Percentiles rank a stretch among this genome's conserved stretches.
Evolutionary conservation across 2,113 vertebrate genomes (phyloP).

Genomic region (Sebastes schlegelii): DNA sequence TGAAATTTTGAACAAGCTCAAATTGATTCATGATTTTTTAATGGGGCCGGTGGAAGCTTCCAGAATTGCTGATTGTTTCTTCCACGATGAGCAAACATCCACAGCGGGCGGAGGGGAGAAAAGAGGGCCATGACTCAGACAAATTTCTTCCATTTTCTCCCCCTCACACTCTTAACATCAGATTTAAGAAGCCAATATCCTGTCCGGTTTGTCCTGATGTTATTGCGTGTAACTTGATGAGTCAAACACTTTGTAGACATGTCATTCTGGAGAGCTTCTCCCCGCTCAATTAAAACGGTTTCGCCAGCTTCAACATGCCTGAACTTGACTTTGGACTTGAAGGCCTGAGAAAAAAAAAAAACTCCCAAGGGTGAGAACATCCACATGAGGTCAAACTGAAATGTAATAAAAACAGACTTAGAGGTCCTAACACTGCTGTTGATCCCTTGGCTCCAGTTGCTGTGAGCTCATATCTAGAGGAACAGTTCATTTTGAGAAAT

Average conservation of each 20-base stretch:
- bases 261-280: conserved; percentile 21
- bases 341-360: background rate
- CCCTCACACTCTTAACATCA: background rate
- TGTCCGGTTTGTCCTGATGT: conserved; percentile 6
- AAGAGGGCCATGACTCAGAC: conserved; percentile 22
- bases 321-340: conserved; percentile 6
- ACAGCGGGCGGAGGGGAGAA: background rate
- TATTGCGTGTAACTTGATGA: conserved; percentile 28
- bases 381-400: conserved; percentile 27
- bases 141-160: conserved; percentile 37
- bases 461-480: background rate
- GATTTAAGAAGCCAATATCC: conserved; percentile 34
- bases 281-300: conserved; percentile 12
- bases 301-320: conserved; percentile 2
- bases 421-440: background rate
- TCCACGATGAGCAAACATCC: conserved; percentile 55
- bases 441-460: conserved; percentile 2
- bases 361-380: background rate
- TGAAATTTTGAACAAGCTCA: conserved; percentile 78
- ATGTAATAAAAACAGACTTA: conserved; percentile 3
- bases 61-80: conserved; percentile 75
- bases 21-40: conserved; percentile 84
- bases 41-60: conserved; percentile 69
- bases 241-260: conserved; percentile 3
- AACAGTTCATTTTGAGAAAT: background rate